A percentile compares a stretch with the other conserved stretches of the same genome.
phyloP scores from a whole-genome alignment of 2,888 invertebrate genomes.

The Nomada fabriciana region DNA sequence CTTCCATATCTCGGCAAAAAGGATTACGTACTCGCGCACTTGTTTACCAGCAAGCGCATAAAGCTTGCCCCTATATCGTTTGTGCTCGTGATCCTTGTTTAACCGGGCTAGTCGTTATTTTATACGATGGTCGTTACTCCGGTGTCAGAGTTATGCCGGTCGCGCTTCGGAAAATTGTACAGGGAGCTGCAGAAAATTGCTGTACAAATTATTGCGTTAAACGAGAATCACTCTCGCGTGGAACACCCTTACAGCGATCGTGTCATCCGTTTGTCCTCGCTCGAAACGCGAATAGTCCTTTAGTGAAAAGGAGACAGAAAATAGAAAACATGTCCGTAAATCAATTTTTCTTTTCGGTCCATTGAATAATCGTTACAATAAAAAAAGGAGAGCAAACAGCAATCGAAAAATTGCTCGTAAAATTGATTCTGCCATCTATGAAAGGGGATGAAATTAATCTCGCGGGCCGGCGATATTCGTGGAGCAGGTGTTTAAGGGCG shows the following conservation, averaged over 20 bases:
- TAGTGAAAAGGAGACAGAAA: too few species aligned
- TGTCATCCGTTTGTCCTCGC: slow-evolving; percentile 19
- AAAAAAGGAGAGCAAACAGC: too few species aligned
- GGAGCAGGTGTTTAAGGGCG: neutral
- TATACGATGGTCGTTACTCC: slow-evolving; percentile 17
- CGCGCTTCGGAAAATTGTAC: slow-evolving; percentile 14
- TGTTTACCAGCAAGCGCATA: neutral
- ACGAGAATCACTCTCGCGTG: slow-evolving; percentile 13
- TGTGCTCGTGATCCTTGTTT: slow-evolving; percentile 14
- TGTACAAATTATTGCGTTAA: slow-evolving; percentile 19
- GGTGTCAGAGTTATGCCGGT: slow-evolving; percentile 10
- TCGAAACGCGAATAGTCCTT: too few species aligned
- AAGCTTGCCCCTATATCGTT: neutral
- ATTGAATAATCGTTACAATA: too few species aligned
- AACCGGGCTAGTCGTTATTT: slow-evolving; percentile 11
- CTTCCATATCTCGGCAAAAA: neutral
- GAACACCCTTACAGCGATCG: neutral
- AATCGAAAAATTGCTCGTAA: neutral
- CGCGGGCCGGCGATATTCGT: neutral
- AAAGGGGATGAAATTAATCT: neutral
- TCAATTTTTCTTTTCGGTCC: too few species aligned
- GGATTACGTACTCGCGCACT: slow-evolving; percentile 1
- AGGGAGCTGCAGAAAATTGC: slow-evolving; percentile 23
- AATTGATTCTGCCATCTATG: neutral
- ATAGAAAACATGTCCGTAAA: too few species aligned